Evolutionary conservation across 2,888 invertebrate species (phyloP).

Genomic region (Phalera bucephala): DNA sequence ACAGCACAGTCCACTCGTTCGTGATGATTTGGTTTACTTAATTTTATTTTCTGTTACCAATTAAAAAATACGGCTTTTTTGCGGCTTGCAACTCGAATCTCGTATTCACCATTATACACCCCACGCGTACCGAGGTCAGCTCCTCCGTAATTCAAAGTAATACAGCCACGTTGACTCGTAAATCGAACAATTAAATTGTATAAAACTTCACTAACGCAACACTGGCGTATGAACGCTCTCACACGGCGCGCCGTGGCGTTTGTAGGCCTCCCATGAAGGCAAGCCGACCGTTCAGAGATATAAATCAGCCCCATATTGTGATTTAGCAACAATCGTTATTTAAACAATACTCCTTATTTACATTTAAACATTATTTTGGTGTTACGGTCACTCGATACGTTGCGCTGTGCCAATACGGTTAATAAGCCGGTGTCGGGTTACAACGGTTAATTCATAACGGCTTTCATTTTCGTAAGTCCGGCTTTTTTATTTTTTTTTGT

Average conservation of each 20-base stretch:
- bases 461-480: conserved; percentile 30
- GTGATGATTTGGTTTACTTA: no score
- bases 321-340: conserved; percentile 86
- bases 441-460: conserved; percentile 28
- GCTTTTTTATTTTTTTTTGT: conserved; percentile 33
- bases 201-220: conserved; percentile 19
- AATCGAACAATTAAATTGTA: conserved; percentile 43
- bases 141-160: no score
- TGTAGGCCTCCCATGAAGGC: conserved; percentile 77
- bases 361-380: conserved; percentile 78
- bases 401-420: conserved; percentile 36
- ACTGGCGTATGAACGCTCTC: conserved; percentile 23
- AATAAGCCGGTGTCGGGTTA: conserved; percentile 41
- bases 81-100: no score
- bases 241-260: conserved; percentile 57
- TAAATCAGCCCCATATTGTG: conserved; percentile 82
- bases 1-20: no score
- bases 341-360: conserved; percentile 84
- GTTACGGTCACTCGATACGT: conserved; percentile 37
- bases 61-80: no score
- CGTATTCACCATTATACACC: no score
- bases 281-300: conserved; percentile 77
- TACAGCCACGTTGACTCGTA: conserved; percentile 35
- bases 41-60: no score
- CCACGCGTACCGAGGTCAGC: no score